Evolutionary conservation across 2,888 invertebrate species (phyloP).

Genomic region (Cactoblastis cactorum): DNA sequence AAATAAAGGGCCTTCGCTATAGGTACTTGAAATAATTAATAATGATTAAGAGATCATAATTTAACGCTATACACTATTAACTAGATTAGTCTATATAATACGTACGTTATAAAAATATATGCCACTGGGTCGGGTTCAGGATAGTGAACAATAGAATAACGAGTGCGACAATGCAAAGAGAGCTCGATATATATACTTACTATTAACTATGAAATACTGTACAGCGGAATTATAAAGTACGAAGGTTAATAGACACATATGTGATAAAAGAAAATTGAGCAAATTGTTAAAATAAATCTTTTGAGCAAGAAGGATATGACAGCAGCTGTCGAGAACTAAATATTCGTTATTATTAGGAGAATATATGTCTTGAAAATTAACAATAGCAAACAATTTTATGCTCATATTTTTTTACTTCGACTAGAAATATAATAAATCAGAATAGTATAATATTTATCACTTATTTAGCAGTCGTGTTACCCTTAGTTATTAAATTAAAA

Average conservation of each 20-base stretch:
- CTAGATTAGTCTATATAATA: slow-evolving; percentile 73
- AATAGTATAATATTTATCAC: slow-evolving; percentile 65
- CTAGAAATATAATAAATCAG: slow-evolving; percentile 75
- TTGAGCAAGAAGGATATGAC: slow-evolving; percentile 74
- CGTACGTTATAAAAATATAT: slow-evolving; percentile 64
- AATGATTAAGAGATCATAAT: slow-evolving; percentile 80
- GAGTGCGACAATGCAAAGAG: slow-evolving; percentile 34
- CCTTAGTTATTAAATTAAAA: slow-evolving; percentile 64
- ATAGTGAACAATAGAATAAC: slow-evolving; percentile 44
- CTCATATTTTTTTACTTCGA: slow-evolving; percentile 57
- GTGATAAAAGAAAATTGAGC: slow-evolving; percentile 60
- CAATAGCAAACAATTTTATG: slow-evolving; percentile 61
- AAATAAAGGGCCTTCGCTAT: slow-evolving; percentile 67
- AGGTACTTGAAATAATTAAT: slow-evolving; percentile 71
- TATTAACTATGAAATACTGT: background rate
- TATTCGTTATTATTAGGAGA: slow-evolving; percentile 31
- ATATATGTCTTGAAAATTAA: slow-evolving; percentile 45
- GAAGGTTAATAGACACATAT: slow-evolving; percentile 2
- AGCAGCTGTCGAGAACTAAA: slow-evolving; percentile 60
- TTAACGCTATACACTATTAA: slow-evolving; percentile 70
- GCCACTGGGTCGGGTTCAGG: slow-evolving; percentile 54
- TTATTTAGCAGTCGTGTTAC: slow-evolving; percentile 74
- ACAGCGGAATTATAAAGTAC: background rate
- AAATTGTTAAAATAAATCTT: slow-evolving; percentile 68
- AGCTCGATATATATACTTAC: slow-evolving; percentile 1